Evolutionary conservation across 2,797 vertebrate genomes (phyloP).

Genomic region (Ceryle rudis): DNA sequence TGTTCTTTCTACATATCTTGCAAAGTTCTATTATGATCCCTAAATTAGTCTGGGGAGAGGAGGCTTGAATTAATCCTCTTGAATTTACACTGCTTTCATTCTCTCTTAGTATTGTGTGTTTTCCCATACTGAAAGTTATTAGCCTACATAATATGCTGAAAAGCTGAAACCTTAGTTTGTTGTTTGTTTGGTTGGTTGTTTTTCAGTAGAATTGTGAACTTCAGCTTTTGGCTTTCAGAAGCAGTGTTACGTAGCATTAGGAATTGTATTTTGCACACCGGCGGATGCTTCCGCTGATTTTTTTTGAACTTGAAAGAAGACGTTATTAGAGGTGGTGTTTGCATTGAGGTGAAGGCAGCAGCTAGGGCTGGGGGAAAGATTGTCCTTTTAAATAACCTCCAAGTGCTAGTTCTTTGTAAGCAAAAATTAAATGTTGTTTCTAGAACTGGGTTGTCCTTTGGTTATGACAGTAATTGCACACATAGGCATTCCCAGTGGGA

Average conservation of each 20-base stretch:
- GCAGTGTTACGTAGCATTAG: background rate
- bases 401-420: background rate
- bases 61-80: background rate
- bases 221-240: background rate
- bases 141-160: background rate
- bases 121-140: background rate
- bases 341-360: background rate
- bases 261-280: background rate
- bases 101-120: background rate
- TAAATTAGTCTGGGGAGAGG: background rate
- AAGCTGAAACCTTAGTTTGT: background rate
- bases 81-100: background rate
- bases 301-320: background rate
- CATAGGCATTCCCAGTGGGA: fast-evolving
- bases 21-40: background rate
- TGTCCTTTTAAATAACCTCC: background rate
- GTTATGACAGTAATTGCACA: background rate
- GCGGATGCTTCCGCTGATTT: background rate
- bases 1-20: background rate
- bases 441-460: background rate
- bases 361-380: background rate
- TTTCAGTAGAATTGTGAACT: background rate
- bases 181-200: background rate
- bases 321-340: background rate
- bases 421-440: background rate